phyloP scores from a whole-genome alignment of 2,113 vertebrate species.

The Psittacara wagleri region DNA sequence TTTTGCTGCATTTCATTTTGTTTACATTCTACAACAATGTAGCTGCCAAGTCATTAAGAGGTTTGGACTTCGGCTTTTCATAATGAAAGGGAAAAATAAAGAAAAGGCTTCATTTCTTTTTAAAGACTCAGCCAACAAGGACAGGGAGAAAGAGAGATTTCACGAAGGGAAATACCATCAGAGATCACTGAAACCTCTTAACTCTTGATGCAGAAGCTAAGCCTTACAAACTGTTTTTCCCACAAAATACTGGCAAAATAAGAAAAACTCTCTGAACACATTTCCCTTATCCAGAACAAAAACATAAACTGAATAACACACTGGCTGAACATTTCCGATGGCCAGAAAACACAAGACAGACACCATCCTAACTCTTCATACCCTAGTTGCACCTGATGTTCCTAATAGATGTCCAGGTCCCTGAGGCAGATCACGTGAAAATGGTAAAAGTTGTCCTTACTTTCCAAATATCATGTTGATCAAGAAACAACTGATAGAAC shows the following conservation, averaged over 20 bases:
- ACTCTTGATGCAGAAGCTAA: background rate
- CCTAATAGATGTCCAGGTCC: fast-evolving
- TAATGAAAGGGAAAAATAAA: background rate
- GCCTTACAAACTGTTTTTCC: background rate
- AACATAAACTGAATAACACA: background rate
- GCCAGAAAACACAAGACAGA: background rate
- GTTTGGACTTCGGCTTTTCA: background rate
- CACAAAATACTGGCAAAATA: background rate
- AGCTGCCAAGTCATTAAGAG: background rate
- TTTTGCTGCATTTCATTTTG: background rate
- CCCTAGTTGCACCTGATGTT: background rate
- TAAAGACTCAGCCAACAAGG: background rate
- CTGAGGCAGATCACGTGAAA: background rate
- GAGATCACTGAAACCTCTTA: background rate
- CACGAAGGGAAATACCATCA: background rate
- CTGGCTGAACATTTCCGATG: background rate
- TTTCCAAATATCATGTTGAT: background rate
- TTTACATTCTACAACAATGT: background rate
- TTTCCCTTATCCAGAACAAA: background rate
- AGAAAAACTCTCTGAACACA: background rate
- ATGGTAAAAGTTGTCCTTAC: background rate
- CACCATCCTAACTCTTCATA: background rate
- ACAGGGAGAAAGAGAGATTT: background rate
- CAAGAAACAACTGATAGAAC: background rate
- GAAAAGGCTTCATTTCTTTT: background rate